A percentile compares a stretch with the other conserved stretches of the same genome.
phyloP scores from a whole-genome alignment of 2,113 vertebrate species.

The Campylomormyrus tamandua region DNA sequence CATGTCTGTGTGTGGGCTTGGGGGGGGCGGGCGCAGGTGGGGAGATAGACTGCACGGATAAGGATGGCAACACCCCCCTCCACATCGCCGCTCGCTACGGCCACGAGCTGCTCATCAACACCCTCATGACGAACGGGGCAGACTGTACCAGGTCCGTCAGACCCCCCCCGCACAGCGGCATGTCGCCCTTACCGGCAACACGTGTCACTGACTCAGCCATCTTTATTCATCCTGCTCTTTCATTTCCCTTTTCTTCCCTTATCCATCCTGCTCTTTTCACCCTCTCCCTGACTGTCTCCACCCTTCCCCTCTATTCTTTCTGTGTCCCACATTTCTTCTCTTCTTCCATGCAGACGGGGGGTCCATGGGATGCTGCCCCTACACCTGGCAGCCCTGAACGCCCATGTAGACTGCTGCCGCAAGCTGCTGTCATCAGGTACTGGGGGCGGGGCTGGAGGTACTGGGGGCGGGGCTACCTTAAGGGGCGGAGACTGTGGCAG shows the following conservation, averaged over 20 bases:
- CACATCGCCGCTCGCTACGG: slow-evolving; percentile 89
- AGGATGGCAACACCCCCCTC: slow-evolving; percentile 92
- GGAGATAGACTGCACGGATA: slow-evolving; percentile 90
- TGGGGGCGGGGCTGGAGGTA: neutral
- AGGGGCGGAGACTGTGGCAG: neutral
- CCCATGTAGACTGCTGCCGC: slow-evolving; percentile 90
- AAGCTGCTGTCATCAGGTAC: slow-evolving; percentile 89
- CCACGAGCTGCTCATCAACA: slow-evolving; percentile 94
- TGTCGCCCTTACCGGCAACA: neutral
- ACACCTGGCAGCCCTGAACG: slow-evolving; percentile 87
- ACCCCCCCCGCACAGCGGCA: neutral
- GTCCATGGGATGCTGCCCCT: slow-evolving; percentile 93
- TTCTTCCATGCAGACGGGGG: slow-evolving; percentile 67
- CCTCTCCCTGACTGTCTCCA: neutral
- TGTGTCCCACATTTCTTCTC: neutral
- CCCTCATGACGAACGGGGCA: slow-evolving; percentile 86
- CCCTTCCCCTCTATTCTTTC: neutral
- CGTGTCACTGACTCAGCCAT: neutral
- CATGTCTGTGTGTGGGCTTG: neutral
- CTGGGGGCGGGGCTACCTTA: neutral
- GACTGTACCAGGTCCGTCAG: slow-evolving; percentile 78
- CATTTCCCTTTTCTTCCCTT: neutral
- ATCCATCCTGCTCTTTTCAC: neutral
- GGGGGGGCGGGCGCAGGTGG: slow-evolving; percentile 63
- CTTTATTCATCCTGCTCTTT: neutral